phyloP scores from a whole-genome alignment of 2,888 invertebrate genomes.

The Ochropleura leucogaster region DNA sequence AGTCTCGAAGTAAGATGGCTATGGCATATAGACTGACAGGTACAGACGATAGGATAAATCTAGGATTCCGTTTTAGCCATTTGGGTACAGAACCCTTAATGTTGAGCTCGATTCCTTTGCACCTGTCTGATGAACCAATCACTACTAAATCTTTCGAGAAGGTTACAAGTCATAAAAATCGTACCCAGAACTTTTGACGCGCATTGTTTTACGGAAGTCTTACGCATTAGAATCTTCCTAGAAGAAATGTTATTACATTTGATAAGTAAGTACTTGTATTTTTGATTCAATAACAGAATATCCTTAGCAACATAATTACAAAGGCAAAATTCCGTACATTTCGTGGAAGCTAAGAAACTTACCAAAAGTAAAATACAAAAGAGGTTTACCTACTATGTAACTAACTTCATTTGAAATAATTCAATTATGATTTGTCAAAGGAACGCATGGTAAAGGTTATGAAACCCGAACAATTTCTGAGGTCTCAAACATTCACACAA shows the following conservation, averaged over 20 bases:
- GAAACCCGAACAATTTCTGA: slow-evolving; percentile 1
- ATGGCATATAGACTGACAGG: too few relatives aligned
- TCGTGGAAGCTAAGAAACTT: not conserved
- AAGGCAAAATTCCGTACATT: not conserved
- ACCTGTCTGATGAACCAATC: not conserved
- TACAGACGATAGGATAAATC: too few relatives aligned
- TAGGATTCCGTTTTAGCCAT: too few relatives aligned
- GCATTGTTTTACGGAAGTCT: not conserved
- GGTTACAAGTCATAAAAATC: not conserved
- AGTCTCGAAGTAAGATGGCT: too few relatives aligned
- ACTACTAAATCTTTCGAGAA: not conserved
- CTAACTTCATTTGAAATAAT: slow-evolving; percentile 18
- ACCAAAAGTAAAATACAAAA: slow-evolving; percentile 9
- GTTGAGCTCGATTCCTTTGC: not conserved
- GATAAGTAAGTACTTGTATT: too few relatives aligned
- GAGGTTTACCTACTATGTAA: not conserved
- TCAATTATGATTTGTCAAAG: slow-evolving; percentile 19
- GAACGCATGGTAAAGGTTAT: not conserved
- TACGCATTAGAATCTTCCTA: not conserved
- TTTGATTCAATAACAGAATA: slow-evolving; percentile 4
- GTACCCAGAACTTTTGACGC: not conserved
- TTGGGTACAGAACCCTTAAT: not conserved
- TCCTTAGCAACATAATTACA: not conserved
- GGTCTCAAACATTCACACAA: slow-evolving; percentile 14
- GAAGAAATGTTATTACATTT: not conserved